Evolutionary conservation across 64 coral and sea anemone species (phyloP).

Genomic region (Acropora yongei): DNA sequence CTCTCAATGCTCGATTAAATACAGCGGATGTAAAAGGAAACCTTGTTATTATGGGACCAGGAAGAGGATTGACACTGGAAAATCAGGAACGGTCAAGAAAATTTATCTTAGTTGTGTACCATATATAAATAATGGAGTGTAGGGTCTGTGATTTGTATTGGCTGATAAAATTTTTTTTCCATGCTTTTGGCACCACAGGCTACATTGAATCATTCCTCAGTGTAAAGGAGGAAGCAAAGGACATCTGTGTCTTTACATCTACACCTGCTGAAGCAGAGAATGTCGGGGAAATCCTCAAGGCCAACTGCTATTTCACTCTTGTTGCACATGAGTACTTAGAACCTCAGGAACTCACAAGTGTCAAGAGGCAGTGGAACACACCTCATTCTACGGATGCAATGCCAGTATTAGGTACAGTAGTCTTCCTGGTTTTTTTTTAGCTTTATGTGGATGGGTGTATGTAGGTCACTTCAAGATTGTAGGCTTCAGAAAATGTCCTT

Average conservation of each 20-base stretch:
- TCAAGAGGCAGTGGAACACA: constrained; percentile 88
- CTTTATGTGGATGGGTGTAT: too few species aligned
- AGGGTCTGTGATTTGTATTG: background rate
- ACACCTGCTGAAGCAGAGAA: constrained; percentile 79
- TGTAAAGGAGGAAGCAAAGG: constrained; percentile 51
- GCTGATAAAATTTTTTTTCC: background rate
- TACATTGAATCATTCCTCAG: constrained; percentile 38
- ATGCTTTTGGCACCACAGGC: constrained; percentile 30
- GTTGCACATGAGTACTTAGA: constrained; percentile 78
- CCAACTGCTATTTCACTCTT: constrained; percentile 58
- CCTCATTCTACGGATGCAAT: constrained; percentile 74
- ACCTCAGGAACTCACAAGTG: constrained; percentile 65
- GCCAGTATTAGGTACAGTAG: constrained; percentile 77
- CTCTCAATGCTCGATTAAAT: too few species aligned
- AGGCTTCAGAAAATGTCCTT: too few species aligned
- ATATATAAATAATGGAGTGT: too few species aligned
- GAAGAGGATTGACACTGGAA: too few species aligned
- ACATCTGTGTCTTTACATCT: constrained; percentile 85
- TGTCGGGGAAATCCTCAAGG: constrained; percentile 62
- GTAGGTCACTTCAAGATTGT: too few species aligned
- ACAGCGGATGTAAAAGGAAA: too few species aligned
- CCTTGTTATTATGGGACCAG: too few species aligned
- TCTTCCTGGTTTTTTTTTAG: background rate
- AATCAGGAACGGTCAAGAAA: too few species aligned
- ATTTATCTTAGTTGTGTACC: too few species aligned